Evolutionary conservation across 2,888 invertebrate species (phyloP), one percentile per base, ranked within the genome.

Genomic region (Aradus depressus): DNA sequence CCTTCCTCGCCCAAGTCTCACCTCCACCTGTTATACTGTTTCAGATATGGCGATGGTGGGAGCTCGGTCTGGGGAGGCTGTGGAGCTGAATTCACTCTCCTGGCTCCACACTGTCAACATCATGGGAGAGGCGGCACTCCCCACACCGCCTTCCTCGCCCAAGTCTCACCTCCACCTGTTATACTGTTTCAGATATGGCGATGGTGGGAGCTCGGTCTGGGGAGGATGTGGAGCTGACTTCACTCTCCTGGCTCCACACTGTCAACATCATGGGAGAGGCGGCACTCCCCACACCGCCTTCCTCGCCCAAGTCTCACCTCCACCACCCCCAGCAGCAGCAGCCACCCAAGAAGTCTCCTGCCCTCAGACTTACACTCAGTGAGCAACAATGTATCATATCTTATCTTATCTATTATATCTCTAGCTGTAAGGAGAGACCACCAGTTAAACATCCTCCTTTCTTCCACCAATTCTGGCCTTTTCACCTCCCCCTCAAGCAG

Each of bases 41-140:
- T 43, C 41, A 50, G 42, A n/a, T 32, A 54, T 52, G 55, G 55
- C 45, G 21, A 55, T 55, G 55, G 52, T 52, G 8, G 51, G 50
- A n/a, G 28, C 50, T 23, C 41, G 34, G 25, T 26, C 35, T 6
- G 44, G 51, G 3, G 56, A 49, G 28, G 60, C 59, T 45, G 60
- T 55, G 23, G 89, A 90, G 64, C 70, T 91, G 54, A 90, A 89
- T 4, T 88, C 86, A 65, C 71, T 91, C 50, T 84, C 81, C 62
- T 91, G 91, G 91, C 72, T 91, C 52, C 90, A 88, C 63, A 90
- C 88, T 63, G 80, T 90, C 58, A 85, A 85, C 60, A 87, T 90
- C 64, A 84, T 87, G 66, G n/a, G n/a, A n/a, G 84, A 85, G 72
- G 82, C 87, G 6, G 80, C 84, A 60, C 75, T 89, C 55, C 83